Percentiles rank a stretch among this genome's conserved stretches.
These are phyloP conservation scores for Platysternon megacephalum DNA, from an alignment of 2,113 vertebrate genomes.

Conservation along the genomic window DNA sequence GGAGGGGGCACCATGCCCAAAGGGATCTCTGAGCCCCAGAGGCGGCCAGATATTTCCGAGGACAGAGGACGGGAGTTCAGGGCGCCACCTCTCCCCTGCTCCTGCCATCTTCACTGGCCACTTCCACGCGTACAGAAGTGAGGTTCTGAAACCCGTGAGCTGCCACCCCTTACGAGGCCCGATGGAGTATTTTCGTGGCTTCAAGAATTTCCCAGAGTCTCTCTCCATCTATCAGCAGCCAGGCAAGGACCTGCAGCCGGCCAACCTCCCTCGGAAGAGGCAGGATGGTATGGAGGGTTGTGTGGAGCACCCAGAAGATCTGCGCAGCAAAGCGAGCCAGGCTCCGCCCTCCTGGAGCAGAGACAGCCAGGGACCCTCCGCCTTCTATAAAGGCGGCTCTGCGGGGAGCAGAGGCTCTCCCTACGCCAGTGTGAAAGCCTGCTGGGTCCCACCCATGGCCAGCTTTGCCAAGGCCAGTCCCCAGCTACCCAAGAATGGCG, in stretches of 20 bases:
- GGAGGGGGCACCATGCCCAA: background rate
- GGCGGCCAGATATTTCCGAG: background rate
- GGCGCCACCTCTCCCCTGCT: rapidly evolving
- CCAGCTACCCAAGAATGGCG: background rate
- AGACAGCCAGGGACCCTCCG: conserved; percentile 35
- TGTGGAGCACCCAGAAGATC: conserved; percentile 32
- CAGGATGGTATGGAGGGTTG: background rate
- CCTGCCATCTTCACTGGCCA: conserved; percentile 61
- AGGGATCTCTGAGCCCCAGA: rapidly evolving
- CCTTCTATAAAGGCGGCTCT: conserved; percentile 53
- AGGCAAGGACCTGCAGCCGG: background rate
- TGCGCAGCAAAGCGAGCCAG: conserved; percentile 16
- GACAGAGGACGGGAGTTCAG: background rate
- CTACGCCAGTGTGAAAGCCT: conserved; percentile 46
- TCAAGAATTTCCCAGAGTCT: conserved; percentile 47
- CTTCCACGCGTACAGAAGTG: conserved; percentile 56
- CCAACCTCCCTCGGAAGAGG: background rate
- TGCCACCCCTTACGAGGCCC: conserved; percentile 46
- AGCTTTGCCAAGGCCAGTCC: conserved; percentile 17
- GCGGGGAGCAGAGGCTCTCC: background rate
- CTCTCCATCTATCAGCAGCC: background rate
- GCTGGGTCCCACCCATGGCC: conserved; percentile 71
- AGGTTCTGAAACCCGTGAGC: conserved; percentile 48
- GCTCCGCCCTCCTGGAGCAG: conserved; percentile 43
- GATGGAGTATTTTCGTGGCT: conserved; percentile 55